A percentile compares a stretch with the other conserved stretches of the same genome.
These are phyloP conservation scores for Hippocampus guttulatus DNA, from an alignment of 2,113 vertebrate genomes.

Conservation along the genomic window DNA sequence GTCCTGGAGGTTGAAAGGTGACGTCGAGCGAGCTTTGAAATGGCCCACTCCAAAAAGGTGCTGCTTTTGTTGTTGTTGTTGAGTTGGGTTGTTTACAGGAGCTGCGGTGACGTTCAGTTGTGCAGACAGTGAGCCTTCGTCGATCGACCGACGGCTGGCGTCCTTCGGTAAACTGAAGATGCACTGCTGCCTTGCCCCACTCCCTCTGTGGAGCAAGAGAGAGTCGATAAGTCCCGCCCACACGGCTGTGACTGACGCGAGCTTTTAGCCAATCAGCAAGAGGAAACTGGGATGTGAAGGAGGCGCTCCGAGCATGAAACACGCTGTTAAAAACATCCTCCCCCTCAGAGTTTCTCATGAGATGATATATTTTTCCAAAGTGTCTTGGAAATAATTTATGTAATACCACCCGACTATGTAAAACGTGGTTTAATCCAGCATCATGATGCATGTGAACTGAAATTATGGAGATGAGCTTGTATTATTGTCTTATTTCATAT, in stretches of 20 bases:
- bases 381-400: too few species aligned
- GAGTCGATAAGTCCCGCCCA: constrained; percentile 65
- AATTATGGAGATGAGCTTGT: too few species aligned
- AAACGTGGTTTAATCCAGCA: too few species aligned
- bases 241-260: constrained; percentile 36
- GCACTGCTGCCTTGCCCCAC: constrained; percentile 30
- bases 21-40: neutral
- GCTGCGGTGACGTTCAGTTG: neutral
- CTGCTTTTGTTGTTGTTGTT: neutral
- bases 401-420: too few species aligned
- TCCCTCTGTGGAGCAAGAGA: constrained; percentile 56
- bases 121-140: neutral
- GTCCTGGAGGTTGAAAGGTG: constrained; percentile 17
- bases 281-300: neutral
- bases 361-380: neutral
- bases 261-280: constrained; percentile 47
- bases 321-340: constrained; percentile 34
- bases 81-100: neutral
- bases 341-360: neutral
- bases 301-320: neutral
- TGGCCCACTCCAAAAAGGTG: constrained; percentile 1
- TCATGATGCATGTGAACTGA: too few species aligned
- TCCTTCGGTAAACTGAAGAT: constrained; percentile 32
- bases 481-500: too few species aligned
- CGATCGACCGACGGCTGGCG: constrained; percentile 1